A percentile compares a stretch with the other conserved stretches of the same genome.
Conservation (phyloP, 2,888 invertebrate species). For the Pristionchus fissidentatus region DNA sequence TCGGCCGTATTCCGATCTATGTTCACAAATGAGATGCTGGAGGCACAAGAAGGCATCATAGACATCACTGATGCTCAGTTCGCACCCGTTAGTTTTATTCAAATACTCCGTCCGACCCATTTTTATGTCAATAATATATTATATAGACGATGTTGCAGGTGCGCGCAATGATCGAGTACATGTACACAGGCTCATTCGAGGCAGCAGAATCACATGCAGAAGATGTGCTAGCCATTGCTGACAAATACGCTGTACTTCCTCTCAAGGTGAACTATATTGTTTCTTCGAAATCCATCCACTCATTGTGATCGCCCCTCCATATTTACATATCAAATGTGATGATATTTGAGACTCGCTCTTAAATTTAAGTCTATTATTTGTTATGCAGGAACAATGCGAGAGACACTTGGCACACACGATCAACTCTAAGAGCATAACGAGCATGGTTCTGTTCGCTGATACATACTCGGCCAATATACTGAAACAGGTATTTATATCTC, state of each 20-base stretch:
- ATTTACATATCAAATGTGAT: too few relatives aligned
- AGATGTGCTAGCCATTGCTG: slow-evolving; percentile 70
- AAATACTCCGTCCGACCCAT: neutral
- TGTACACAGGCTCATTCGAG: slow-evolving; percentile 70
- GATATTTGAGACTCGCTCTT: too few relatives aligned
- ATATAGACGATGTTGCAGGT: slow-evolving; percentile 58
- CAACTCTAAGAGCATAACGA: slow-evolving; percentile 61
- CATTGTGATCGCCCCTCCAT: too few relatives aligned
- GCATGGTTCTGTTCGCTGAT: slow-evolving; percentile 65
- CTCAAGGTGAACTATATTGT: slow-evolving; percentile 64
- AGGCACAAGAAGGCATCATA: slow-evolving; percentile 70
- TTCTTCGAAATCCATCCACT: too few relatives aligned
- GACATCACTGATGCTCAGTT: slow-evolving; percentile 70
- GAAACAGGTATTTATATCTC: too few relatives aligned
- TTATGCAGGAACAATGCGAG: slow-evolving; percentile 68
- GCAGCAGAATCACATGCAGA: slow-evolving; percentile 60
- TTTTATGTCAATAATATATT: neutral
- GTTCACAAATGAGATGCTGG: slow-evolving; percentile 71
- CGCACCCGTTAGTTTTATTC: slow-evolving; percentile 59
- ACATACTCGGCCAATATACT: slow-evolving; percentile 61
- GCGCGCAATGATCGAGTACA: slow-evolving; percentile 71
- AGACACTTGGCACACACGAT: slow-evolving; percentile 61
- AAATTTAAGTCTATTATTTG: neutral
- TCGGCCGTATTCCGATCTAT: slow-evolving; percentile 71
- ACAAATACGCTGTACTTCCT: slow-evolving; percentile 70